These are phyloP conservation scores for Zeus faber DNA, from an alignment of 2,113 vertebrate species.

Conservation along the genomic window DNA sequence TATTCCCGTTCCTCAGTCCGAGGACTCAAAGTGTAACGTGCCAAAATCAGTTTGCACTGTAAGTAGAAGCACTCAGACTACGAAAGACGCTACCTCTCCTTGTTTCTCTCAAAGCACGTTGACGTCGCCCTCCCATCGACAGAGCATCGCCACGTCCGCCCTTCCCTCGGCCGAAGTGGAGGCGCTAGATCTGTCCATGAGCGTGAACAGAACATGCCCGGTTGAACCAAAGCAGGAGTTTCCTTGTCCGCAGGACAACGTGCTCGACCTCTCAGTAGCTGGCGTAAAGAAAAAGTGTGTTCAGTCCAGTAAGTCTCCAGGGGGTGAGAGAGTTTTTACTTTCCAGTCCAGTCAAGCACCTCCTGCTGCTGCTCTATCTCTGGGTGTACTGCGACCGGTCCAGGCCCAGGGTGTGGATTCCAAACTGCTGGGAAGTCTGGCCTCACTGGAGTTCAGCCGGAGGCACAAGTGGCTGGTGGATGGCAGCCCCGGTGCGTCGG, in stretches of 20 bases:
- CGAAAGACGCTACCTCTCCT: slow-evolving; percentile 57
- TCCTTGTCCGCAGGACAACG: slow-evolving; percentile 76
- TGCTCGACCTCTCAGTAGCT: slow-evolving; percentile 87
- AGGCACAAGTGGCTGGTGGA: slow-evolving; percentile 86
- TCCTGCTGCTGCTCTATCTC: slow-evolving; percentile 54
- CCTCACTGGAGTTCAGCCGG: slow-evolving; percentile 78
- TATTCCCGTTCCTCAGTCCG: slow-evolving; percentile 78
- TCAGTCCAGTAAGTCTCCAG: slow-evolving; percentile 31
- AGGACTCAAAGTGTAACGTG: slow-evolving; percentile 80
- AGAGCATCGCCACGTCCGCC: slow-evolving; percentile 28
- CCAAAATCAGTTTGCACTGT: slow-evolving; percentile 77
- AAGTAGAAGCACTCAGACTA: slow-evolving; percentile 86
- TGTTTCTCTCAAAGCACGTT: slow-evolving; percentile 23
- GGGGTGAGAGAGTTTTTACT: slow-evolving; percentile 35
- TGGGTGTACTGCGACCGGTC: slow-evolving; percentile 46
- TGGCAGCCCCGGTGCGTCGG: slow-evolving; percentile 55
- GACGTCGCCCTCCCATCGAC: slow-evolving; percentile 17
- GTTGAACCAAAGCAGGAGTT: slow-evolving; percentile 71
- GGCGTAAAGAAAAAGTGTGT: slow-evolving; percentile 73
- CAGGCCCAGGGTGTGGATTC: slow-evolving; percentile 73
- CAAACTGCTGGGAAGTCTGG: slow-evolving; percentile 67
- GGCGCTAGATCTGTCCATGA: slow-evolving; percentile 90
- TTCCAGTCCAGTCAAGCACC: slow-evolving; percentile 60
- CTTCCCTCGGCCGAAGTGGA: slow-evolving; percentile 77
- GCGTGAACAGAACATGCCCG: slow-evolving; percentile 75